Evolutionary conservation across 2,113 vertebrate species (phyloP), one percentile per base, ranked within the genome.

Genomic region (Podiceps cristatus): DNA sequence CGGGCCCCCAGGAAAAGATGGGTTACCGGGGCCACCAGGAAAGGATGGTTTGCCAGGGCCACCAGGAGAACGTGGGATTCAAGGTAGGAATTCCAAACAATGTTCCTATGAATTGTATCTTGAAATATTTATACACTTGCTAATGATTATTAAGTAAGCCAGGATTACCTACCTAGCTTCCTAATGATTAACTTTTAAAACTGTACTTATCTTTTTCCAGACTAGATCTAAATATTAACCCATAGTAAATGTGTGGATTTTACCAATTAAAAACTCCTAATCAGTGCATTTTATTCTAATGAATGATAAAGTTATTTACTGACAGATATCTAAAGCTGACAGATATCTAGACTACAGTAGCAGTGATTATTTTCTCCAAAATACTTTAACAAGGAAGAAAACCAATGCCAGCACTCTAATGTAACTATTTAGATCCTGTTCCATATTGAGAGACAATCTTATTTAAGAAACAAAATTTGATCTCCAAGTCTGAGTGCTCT

Each of bases 1-100:
- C 66, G 99, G 99, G 25, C 98, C 98, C 24, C 99, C 99, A 49
- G 99, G 99, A 86, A 99, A 99, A 84, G 99, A 99, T 55, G 99
- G 99, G 11, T 97, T 98, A 69, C 99, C 99, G 40, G 99, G 99
- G 23, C 98, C 98, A 23, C 99, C 99, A 31, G 99, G 99, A 89
- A 99, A 99, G 69, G 99, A 99, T 16, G 99, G 99, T 18, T 97
- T 98, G 80, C 99, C 99, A 45, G 99, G 99, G 28, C 98, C 98
- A 13, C 99, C 99, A 73, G 99, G 99, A 98, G 99, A 99, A 87
- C 98, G 98, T 55, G 99, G 99, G 72, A 96, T 98, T 89, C 99
- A 99, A 99, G 99, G 99, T 99, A 99, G 92, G 98, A 97, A 87
- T 96, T 68, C 6, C 2, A 64, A 52, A 66, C 85, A 52, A 47